These are phyloP conservation scores for Andricus curvator DNA, from an alignment of 2,888 invertebrate species.

Conservation along the genomic window DNA sequence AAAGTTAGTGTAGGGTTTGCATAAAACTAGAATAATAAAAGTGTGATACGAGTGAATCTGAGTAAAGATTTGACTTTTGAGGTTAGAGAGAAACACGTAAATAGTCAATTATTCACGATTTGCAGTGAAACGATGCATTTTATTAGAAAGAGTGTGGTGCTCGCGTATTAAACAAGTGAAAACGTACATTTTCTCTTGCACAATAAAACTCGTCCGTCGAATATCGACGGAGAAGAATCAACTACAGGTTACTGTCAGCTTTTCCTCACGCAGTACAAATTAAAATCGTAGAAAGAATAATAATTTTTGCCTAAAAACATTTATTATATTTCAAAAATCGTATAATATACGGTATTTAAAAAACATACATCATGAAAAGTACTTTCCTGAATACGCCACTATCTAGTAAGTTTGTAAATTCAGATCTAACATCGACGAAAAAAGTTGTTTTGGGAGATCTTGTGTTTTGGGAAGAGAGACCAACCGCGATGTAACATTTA, in stretches of 20 bases:
- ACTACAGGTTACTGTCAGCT: constrained; percentile 33
- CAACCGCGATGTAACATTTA: constrained; percentile 72
- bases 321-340: constrained; percentile 40
- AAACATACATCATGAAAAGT: constrained; percentile 36
- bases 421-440: constrained; percentile 36
- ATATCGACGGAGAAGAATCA: constrained; percentile 35
- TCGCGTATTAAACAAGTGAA: constrained; percentile 40
- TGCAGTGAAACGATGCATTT: constrained; percentile 40
- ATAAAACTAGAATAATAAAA: constrained; percentile 7
- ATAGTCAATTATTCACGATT: constrained; percentile 34
- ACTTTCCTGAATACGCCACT: constrained; percentile 38
- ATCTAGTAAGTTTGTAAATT: constrained; percentile 26
- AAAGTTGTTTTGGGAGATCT: constrained; percentile 17
- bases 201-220: constrained; percentile 11
- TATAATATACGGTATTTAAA: constrained; percentile 40
- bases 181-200: constrained; percentile 35
- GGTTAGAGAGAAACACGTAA: constrained; percentile 27
- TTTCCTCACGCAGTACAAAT: constrained; percentile 38
- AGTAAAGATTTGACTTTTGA: not conserved
- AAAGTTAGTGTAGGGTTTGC: not conserved
- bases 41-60: not conserved
- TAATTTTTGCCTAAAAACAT: constrained; percentile 38
- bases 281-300: constrained; percentile 39
- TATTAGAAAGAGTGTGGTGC: constrained; percentile 36
- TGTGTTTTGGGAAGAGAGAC: constrained; percentile 31